These are phyloP conservation scores for Sycophila sp. DNA, from an alignment of 1,140 invertebrate genomes.

Conservation along the genomic window DNA sequence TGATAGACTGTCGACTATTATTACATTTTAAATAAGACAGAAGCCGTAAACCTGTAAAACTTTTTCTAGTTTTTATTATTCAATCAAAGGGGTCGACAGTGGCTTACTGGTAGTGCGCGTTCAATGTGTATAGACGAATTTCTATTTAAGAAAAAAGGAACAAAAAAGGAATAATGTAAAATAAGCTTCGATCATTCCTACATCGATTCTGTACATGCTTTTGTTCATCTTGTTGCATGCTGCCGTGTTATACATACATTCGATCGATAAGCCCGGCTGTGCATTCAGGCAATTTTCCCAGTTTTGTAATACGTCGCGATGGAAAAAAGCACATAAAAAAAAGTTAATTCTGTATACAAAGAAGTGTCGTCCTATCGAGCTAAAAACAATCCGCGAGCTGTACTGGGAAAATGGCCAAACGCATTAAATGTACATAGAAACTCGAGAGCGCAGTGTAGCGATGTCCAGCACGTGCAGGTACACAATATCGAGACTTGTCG, in stretches of 20 bases:
- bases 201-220: conserved; percentile 12
- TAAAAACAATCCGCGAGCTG: neutral
- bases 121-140: neutral
- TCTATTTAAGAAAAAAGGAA: neutral
- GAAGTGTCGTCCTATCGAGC: neutral
- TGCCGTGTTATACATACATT: conserved; percentile 7
- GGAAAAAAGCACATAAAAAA: neutral
- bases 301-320: conserved; percentile 5
- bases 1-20: neutral
- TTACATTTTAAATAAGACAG: neutral
- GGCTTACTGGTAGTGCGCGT: no score
- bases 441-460: neutral
- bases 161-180: neutral
- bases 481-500: neutral
- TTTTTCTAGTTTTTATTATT: no score
- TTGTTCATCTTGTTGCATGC: conserved; percentile 27
- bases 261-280: neutral
- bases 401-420: conserved; percentile 23
- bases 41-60: no score
- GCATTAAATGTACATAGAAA: conserved; percentile 9
- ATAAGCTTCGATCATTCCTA: conserved; percentile 13
- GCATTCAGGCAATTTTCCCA: conserved; percentile 26
- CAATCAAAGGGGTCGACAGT: no score
- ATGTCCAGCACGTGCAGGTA: neutral
- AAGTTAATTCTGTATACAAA: neutral